Evolutionary conservation across 1,140 invertebrate species (phyloP).

Genomic region (Lasaia peninsularis): DNA sequence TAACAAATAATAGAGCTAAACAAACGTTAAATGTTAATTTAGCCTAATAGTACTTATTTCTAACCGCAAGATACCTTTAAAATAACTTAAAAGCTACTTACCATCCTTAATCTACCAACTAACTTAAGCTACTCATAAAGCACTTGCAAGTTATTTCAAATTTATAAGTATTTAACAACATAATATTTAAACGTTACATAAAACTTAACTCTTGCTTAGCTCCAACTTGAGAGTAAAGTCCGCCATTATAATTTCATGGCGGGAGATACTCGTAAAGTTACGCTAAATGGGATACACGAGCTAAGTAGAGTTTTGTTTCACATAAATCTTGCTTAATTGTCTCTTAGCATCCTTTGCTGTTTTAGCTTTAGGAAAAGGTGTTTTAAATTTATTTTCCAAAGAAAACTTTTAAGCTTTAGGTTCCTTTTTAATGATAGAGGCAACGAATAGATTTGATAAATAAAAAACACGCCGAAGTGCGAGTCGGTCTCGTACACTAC

Average conservation of each 20-base stretch:
- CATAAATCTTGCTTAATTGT: constrained; percentile 17
- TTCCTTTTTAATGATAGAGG: too few relatives aligned
- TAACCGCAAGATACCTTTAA: too few relatives aligned
- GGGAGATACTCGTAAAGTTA: constrained; percentile 16
- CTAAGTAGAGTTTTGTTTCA: constrained; percentile 18
- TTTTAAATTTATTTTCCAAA: neutral
- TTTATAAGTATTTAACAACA: constrained; percentile 9
- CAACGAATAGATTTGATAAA: too few relatives aligned
- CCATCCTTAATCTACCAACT: too few relatives aligned
- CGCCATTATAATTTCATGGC: constrained; percentile 21
- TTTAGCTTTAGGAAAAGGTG: neutral
- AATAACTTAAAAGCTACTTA: too few relatives aligned
- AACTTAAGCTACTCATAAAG: neutral
- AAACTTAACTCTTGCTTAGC: constrained; percentile 9
- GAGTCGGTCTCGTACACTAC: too few relatives aligned
- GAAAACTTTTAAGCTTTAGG: too few relatives aligned
- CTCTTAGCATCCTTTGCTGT: constrained; percentile 6
- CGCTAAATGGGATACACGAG: constrained; percentile 7
- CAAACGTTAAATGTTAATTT: too few relatives aligned
- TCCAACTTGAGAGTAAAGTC: constrained; percentile 14
- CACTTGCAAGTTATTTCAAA: constrained; percentile 1
- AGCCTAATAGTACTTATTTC: too few relatives aligned
- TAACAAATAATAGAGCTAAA: too few relatives aligned
- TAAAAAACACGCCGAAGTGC: too few relatives aligned
- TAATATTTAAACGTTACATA: constrained; percentile 3